A percentile compares a stretch with the other conserved stretches of the same genome.
Evolutionary conservation across 2,113 vertebrate genomes (phyloP).

Genomic region (Phalacrocorax aristotelis): DNA sequence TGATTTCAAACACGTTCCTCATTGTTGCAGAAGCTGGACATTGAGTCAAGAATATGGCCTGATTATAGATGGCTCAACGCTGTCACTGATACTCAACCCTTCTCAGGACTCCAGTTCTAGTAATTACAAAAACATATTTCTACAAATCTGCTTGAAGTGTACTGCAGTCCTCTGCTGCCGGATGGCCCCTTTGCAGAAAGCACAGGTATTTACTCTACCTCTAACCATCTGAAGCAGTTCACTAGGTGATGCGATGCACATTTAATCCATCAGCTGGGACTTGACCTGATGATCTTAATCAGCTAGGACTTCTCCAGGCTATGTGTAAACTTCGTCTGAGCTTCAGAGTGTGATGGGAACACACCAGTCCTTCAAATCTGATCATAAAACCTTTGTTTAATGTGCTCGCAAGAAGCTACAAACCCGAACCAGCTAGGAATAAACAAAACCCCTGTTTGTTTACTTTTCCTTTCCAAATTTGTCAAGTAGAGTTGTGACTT

Average conservation of each 20-base stretch:
- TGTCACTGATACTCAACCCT: slow-evolving; percentile 89
- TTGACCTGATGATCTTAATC: neutral
- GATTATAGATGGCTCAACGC: slow-evolving; percentile 91
- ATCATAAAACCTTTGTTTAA: neutral
- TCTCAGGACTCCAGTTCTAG: slow-evolving; percentile 80
- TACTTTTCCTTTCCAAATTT: neutral
- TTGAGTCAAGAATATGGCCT: slow-evolving; percentile 88
- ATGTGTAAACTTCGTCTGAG: neutral
- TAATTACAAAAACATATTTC: slow-evolving; percentile 91
- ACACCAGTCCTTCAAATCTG: neutral
- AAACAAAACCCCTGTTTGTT: neutral
- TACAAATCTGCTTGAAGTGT: slow-evolving; percentile 94
- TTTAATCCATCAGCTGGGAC: neutral
- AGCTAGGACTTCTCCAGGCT: neutral
- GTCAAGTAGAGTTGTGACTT: neutral
- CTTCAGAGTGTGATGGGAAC: neutral
- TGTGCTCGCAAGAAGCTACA: neutral
- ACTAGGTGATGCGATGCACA: neutral
- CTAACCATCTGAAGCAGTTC: accelerated
- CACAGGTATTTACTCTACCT: slow-evolving; percentile 81
- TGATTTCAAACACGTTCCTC: neutral
- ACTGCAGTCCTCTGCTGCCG: slow-evolving; percentile 94
- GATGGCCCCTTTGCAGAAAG: slow-evolving; percentile 97
- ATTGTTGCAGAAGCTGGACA: slow-evolving; percentile 82
- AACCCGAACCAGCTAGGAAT: neutral